phyloP scores from a whole-genome alignment of 2,797 vertebrate species.

The Chelon labrosus region DNA sequence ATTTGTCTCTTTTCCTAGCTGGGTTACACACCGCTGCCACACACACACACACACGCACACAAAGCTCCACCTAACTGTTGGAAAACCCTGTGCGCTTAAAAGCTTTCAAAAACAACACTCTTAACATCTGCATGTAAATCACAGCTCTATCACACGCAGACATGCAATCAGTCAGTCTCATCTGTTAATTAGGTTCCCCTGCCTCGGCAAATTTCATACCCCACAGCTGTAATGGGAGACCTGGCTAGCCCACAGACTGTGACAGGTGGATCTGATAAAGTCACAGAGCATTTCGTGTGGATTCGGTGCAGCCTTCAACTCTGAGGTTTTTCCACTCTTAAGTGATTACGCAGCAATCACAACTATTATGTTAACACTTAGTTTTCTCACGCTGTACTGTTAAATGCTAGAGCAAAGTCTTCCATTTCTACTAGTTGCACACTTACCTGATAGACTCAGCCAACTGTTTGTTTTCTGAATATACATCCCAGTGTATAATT shows the following conservation, averaged over 20 bases:
- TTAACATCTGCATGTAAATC: constrained; percentile 10
- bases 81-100: background rate
- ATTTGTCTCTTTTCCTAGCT: constrained; percentile 3
- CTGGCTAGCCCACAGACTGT: constrained; percentile 31
- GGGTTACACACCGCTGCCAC: background rate
- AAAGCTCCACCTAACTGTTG: background rate
- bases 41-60: background rate
- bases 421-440: constrained; percentile 29
- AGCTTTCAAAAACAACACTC: background rate
- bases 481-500: constrained; percentile 23
- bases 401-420: constrained; percentile 35
- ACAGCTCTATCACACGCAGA: constrained; percentile 11
- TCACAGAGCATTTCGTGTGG: constrained; percentile 37
- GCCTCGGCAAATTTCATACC: constrained; percentile 9
- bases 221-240: constrained; percentile 19
- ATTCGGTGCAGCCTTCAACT: constrained; percentile 45
- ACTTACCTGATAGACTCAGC: constrained; percentile 62
- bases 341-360: constrained; percentile 18
- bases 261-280: constrained; percentile 52
- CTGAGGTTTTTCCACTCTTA: constrained; percentile 17
- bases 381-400: background rate
- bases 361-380: constrained; percentile 14
- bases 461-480: constrained; percentile 43
- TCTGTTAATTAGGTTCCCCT: constrained; percentile 19
- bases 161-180: constrained; percentile 15